Evolutionary conservation across 2,888 invertebrate species (phyloP).

Genomic region (Phalera bucephala): DNA sequence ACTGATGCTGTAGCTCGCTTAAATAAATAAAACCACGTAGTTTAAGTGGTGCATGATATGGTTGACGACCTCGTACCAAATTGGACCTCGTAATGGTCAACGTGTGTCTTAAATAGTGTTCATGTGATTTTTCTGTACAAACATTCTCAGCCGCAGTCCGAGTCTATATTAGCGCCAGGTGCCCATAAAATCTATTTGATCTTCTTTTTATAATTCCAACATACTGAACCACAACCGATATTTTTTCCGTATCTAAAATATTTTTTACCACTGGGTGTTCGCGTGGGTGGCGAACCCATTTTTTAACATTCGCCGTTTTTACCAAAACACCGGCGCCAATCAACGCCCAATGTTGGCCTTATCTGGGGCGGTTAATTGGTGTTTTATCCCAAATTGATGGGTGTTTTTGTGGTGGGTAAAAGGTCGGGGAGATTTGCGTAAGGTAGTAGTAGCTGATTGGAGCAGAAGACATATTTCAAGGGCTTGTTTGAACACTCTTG

Average conservation of each 20-base stretch:
- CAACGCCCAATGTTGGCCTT: slow-evolving; percentile 46
- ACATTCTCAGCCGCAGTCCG: too few relatives aligned
- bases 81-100: too few relatives aligned
- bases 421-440: slow-evolving; percentile 54
- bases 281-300: slow-evolving; percentile 43
- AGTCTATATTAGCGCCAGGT: too few relatives aligned
- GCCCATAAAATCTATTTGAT: too few relatives aligned
- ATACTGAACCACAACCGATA: slow-evolving; percentile 16
- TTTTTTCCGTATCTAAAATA: neutral
- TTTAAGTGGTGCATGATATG: too few relatives aligned
- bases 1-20: too few relatives aligned
- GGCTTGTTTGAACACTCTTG: neutral
- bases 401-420: slow-evolving; percentile 21
- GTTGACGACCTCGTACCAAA: too few relatives aligned
- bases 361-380: slow-evolving; percentile 62
- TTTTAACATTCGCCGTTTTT: slow-evolving; percentile 39
- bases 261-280: slow-evolving; percentile 23
- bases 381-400: slow-evolving; percentile 55
- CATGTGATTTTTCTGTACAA: too few relatives aligned
- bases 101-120: too few relatives aligned
- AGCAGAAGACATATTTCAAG: too few relatives aligned
- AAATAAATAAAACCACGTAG: too few relatives aligned
- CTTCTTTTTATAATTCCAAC: too few relatives aligned
- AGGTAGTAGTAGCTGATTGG: slow-evolving; percentile 58
- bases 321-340: slow-evolving; percentile 53